Evolutionary conservation across 2,888 invertebrate species (phyloP).

Genomic region (Lamproptera curius): DNA sequence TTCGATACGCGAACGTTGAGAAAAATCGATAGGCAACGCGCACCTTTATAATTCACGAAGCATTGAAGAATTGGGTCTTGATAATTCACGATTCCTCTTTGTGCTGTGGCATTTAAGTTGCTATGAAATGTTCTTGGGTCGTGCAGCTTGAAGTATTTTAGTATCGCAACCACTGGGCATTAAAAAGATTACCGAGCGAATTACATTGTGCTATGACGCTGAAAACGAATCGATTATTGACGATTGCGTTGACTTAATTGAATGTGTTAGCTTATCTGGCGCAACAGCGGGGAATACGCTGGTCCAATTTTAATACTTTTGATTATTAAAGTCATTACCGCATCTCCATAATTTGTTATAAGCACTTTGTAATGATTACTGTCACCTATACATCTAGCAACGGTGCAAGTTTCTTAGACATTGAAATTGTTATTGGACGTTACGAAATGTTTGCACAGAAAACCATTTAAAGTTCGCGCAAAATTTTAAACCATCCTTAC

Average conservation of each 20-base stretch:
- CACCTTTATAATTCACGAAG: too few relatives aligned
- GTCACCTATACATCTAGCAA: too few relatives aligned
- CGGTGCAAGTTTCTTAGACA: too few relatives aligned
- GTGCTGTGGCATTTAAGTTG: slow-evolving; percentile 47
- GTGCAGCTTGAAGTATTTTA: slow-evolving; percentile 33
- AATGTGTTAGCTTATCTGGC: slow-evolving; percentile 16
- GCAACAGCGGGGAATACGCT: too few relatives aligned
- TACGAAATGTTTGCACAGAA: too few relatives aligned
- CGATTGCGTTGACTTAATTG: slow-evolving; percentile 18
- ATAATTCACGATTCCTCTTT: slow-evolving; percentile 44
- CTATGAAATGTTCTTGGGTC: slow-evolving; percentile 39
- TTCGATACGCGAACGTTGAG: slow-evolving; percentile 6
- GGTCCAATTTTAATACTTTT: too few relatives aligned
- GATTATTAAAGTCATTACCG: too few relatives aligned
- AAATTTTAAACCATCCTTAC: too few relatives aligned
- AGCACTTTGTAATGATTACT: too few relatives aligned
- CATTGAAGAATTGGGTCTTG: slow-evolving; percentile 26
- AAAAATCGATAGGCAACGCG: slow-evolving; percentile 22
- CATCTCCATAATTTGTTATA: too few relatives aligned
- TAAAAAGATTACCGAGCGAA: slow-evolving; percentile 16
- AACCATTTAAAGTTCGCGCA: too few relatives aligned
- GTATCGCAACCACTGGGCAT: slow-evolving; percentile 14
- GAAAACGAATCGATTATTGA: slow-evolving; percentile 19
- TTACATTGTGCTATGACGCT: slow-evolving; percentile 17
- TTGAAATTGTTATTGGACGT: too few relatives aligned